These are phyloP conservation scores for Gasterosteus aculeatus DNA, from an alignment of 2,113 vertebrate species.

Conservation along the genomic window DNA sequence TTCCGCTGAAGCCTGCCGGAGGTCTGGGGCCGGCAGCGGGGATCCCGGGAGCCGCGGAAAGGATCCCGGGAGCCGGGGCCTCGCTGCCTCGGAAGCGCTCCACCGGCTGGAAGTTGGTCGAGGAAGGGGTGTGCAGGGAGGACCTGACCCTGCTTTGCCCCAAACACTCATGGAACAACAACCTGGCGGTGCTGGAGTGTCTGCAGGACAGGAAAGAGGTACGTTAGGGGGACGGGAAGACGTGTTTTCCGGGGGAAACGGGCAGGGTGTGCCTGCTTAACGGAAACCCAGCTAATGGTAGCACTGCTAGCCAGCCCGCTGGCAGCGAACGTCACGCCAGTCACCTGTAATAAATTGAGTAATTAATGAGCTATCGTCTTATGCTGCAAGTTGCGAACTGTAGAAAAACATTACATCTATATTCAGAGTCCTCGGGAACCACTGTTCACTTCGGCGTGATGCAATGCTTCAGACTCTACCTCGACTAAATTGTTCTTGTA, in stretches of 20 bases:
- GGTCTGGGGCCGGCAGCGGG: slow-evolving; percentile 45
- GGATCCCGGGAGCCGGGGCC: slow-evolving; percentile 69
- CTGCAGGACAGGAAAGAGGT: slow-evolving; percentile 95
- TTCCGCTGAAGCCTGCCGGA: slow-evolving; percentile 22
- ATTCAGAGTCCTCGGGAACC: rapidly evolving
- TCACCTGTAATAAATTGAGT: background rate
- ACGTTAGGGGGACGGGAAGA: slow-evolving; percentile 11
- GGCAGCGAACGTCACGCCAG: slow-evolving; percentile 50
- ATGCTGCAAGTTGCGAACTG: rapidly evolving
- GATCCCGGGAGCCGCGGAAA: slow-evolving; percentile 56
- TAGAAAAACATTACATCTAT: rapidly evolving
- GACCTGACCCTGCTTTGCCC: slow-evolving; percentile 93
- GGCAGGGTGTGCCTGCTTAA: slow-evolving; percentile 63
- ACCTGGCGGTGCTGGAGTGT: slow-evolving; percentile 95
- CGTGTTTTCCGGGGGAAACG: background rate
- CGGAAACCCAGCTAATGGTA: slow-evolving; percentile 34
- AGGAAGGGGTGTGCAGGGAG: slow-evolving; percentile 92
- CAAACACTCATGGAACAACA: slow-evolving; percentile 95
- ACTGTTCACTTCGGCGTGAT: background rate
- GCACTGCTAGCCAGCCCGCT: slow-evolving; percentile 27
- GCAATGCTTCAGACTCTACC: too few species aligned
- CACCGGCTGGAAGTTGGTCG: slow-evolving; percentile 91
- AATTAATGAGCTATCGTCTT: background rate
- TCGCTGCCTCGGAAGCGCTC: slow-evolving; percentile 76
- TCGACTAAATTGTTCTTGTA: too few species aligned